Percentiles rank a stretch among this genome's conserved stretches.
phyloP scores from a whole-genome alignment of 2,797 vertebrate species.

The Podarcis siculus region DNA sequence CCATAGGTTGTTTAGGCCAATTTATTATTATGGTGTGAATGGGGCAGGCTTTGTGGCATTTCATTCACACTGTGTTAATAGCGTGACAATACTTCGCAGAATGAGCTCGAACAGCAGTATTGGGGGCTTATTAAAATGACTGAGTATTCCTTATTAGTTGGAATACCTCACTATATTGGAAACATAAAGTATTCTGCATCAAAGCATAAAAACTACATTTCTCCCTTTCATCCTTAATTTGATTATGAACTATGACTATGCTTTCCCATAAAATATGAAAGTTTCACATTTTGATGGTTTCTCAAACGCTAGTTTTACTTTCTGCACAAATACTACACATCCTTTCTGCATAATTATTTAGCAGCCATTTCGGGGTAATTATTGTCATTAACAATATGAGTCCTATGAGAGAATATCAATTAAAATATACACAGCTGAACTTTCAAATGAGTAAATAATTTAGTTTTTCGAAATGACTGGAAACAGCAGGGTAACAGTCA shows the following conservation, averaged over 20 bases:
- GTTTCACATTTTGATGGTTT: constrained; percentile 79
- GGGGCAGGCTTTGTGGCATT: background rate
- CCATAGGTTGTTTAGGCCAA: background rate
- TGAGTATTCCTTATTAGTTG: constrained; percentile 71
- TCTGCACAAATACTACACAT: constrained; percentile 82
- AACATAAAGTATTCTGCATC: constrained; percentile 81
- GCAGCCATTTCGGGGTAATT: constrained; percentile 97
- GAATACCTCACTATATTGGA: constrained; percentile 76
- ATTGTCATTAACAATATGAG: constrained; percentile 97
- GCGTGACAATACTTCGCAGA: constrained; percentile 69
- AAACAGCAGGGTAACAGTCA: constrained; percentile 96
- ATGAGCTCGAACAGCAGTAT: constrained; percentile 68
- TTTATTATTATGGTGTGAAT: background rate
- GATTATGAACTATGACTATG: constrained; percentile 81
- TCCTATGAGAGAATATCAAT: constrained; percentile 93
- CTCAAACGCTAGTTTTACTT: constrained; percentile 83
- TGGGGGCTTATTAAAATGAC: constrained; percentile 73
- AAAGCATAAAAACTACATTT: constrained; percentile 77
- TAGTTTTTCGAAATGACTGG: constrained; percentile 92
- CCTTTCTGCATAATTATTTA: constrained; percentile 93
- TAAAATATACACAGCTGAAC: constrained; percentile 86
- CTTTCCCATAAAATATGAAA: constrained; percentile 80
- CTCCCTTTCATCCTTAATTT: constrained; percentile 81
- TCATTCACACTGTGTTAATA: constrained; percentile 63
- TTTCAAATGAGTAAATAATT: constrained; percentile 94